Percentiles rank a stretch among this genome's conserved stretches.
phyloP scores from a whole-genome alignment of 1,140 invertebrate genomes.

The Listronotus bonariensis region DNA sequence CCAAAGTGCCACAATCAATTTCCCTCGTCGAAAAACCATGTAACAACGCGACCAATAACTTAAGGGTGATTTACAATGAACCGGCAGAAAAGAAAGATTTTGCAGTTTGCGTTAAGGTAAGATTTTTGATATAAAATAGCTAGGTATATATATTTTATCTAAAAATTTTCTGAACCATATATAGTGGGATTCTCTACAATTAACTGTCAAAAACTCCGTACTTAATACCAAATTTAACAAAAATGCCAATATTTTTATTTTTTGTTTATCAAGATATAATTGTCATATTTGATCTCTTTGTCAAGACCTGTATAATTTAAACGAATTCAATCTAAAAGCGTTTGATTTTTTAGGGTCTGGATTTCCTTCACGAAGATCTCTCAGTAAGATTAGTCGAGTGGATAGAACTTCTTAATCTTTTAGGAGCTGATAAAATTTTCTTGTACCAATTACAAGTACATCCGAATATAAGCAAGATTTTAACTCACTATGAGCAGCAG shows the following conservation, averaged over 20 bases:
- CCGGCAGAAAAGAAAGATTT: conserved; percentile 77
- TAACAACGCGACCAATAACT: conserved; percentile 83
- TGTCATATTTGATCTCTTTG: too few relatives aligned
- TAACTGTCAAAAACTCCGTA: too few relatives aligned
- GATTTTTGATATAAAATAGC: neutral
- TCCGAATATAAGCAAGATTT: conserved; percentile 87
- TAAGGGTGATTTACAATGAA: conserved; percentile 83
- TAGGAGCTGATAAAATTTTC: conserved; percentile 92
- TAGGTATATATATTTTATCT: too few relatives aligned
- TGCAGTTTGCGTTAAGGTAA: conserved; percentile 84
- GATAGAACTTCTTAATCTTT: conserved; percentile 84
- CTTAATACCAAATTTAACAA: too few relatives aligned
- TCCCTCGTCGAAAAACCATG: conserved; percentile 85
- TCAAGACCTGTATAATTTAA: too few relatives aligned
- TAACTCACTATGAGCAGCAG: conserved; percentile 76
- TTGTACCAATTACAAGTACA: conserved; percentile 91
- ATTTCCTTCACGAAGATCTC: conserved; percentile 89
- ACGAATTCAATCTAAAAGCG: too few relatives aligned
- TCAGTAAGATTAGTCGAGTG: conserved; percentile 91
- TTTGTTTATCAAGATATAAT: too few relatives aligned
- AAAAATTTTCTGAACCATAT: too few relatives aligned
- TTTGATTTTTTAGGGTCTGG: conserved; percentile 73
- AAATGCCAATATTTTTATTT: too few relatives aligned
- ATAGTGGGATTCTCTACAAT: too few relatives aligned
- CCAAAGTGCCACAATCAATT: conserved; percentile 76